Evolutionary conservation across 2,888 invertebrate species (phyloP).

Genomic region (Cloeon dipterum): DNA sequence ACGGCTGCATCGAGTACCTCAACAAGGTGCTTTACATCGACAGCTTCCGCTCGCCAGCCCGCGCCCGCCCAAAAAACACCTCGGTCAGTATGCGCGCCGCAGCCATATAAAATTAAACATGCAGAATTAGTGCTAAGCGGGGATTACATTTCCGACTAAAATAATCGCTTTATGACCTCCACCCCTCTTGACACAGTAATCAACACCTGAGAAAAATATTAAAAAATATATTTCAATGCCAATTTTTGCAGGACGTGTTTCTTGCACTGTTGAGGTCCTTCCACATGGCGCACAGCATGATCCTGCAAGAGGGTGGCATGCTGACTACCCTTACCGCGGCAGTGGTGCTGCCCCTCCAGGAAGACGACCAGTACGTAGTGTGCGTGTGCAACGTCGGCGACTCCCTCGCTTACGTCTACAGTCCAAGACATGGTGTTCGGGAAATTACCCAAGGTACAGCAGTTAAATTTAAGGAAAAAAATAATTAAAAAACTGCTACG

Average conservation of each 20-base stretch:
- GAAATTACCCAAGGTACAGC: conserved; percentile 55
- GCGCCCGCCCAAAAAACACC: conserved; percentile 13
- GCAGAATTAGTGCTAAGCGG: background rate
- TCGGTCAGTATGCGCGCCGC: conserved; percentile 14
- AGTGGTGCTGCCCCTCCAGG: conserved; percentile 36
- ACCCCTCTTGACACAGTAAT: background rate
- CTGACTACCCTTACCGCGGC: conserved; percentile 68
- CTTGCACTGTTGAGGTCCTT: conserved; percentile 52
- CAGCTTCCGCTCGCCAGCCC: conserved; percentile 8
- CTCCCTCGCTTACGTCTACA: conserved; percentile 68
- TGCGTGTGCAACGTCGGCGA: conserved; percentile 81
- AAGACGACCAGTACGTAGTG: conserved; percentile 30
- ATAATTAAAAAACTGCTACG: conserved; percentile 1
- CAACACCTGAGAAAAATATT: background rate
- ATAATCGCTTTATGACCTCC: no score
- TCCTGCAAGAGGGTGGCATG: conserved; percentile 58
- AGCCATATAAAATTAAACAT: no score
- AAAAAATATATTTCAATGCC: background rate
- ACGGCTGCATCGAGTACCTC: conserved; percentile 62
- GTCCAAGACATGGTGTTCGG: conserved; percentile 49
- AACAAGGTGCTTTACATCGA: conserved; percentile 39
- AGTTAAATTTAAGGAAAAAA: conserved; percentile 2
- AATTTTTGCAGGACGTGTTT: conserved; percentile 38
- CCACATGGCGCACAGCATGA: conserved; percentile 64
- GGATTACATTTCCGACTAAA: background rate